Conservation (phyloP, 2,113 vertebrate genomes). For the Crotalus tigris region DNA sequence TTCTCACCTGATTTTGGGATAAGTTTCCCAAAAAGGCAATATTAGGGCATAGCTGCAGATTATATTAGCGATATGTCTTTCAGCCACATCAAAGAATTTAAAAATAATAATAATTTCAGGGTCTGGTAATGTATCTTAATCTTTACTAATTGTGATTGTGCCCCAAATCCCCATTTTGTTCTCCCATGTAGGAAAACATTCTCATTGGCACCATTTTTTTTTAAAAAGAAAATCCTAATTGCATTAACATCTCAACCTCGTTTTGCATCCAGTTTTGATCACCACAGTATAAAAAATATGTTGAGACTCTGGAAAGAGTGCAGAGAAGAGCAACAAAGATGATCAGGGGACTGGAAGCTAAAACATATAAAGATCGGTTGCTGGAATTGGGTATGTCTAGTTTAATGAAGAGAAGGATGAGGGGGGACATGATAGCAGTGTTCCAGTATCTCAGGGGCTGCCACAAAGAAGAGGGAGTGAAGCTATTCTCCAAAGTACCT, state of each 20-base stretch:
- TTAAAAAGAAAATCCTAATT: background rate
- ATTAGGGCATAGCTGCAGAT: background rate
- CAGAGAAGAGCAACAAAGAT: too few species aligned
- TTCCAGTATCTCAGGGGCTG: too few species aligned
- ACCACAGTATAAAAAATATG: too few species aligned
- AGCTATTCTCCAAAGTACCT: too few species aligned
- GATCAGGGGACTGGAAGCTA: too few species aligned
- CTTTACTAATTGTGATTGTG: background rate
- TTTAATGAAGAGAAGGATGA: too few species aligned
- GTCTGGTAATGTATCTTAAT: background rate
- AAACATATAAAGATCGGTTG: too few species aligned
- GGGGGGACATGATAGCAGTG: too few species aligned
- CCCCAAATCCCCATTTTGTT: background rate
- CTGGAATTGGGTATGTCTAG: too few species aligned
- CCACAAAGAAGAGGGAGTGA: too few species aligned
- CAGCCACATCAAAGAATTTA: background rate
- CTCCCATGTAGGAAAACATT: background rate
- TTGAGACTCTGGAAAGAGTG: too few species aligned
- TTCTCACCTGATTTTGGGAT: background rate
- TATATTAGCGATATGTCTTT: background rate
- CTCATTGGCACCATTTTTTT: background rate
- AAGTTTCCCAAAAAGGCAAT: background rate
- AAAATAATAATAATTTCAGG: background rate
- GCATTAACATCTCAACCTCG: background rate
- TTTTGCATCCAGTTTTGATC: too few species aligned